phyloP scores from a whole-genome alignment of 2,888 invertebrate genomes.

The Minunthozetes semirufus region DNA sequence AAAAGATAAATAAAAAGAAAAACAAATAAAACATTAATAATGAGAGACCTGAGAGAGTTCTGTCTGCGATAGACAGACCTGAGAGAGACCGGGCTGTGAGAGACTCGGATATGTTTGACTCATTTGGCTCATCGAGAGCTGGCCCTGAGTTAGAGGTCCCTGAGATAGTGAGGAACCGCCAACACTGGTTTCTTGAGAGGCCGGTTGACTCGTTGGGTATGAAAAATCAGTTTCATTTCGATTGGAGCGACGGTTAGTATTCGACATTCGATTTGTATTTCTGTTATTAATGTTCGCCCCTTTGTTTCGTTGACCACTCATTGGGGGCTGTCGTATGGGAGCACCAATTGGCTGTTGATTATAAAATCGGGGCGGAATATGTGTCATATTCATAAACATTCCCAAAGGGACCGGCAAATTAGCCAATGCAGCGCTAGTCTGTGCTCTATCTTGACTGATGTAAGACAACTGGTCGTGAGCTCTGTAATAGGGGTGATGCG shows the following conservation, averaged over 20 bases:
- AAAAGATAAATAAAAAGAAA: background rate
- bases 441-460: slow-evolving; percentile 68
- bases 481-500: slow-evolving; percentile 54
- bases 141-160: slow-evolving; percentile 48
- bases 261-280: background rate
- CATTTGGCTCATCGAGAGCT: slow-evolving; percentile 51
- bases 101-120: slow-evolving; percentile 56
- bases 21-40: slow-evolving; percentile 1
- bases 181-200: slow-evolving; percentile 24
- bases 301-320: slow-evolving; percentile 14
- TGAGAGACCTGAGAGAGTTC: slow-evolving; percentile 53
- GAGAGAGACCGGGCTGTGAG: slow-evolving; percentile 58
- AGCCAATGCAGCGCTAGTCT: slow-evolving; percentile 54
- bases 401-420: slow-evolving; percentile 84
- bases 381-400: slow-evolving; percentile 86
- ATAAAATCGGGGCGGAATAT: slow-evolving; percentile 66
- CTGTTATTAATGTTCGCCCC: slow-evolving; percentile 7
- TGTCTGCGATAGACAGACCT: slow-evolving; percentile 60
- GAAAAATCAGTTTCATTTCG: slow-evolving; percentile 24
- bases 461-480: slow-evolving; percentile 83
- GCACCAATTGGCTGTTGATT: slow-evolving; percentile 58
- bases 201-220: slow-evolving; percentile 30
- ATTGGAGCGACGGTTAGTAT: background rate
- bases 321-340: slow-evolving; percentile 3
- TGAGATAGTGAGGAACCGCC: slow-evolving; percentile 42